Evolutionary conservation across 2,113 vertebrate species (phyloP), one percentile per base, ranked within the genome.

Genomic region (Antennarius striatus): DNA sequence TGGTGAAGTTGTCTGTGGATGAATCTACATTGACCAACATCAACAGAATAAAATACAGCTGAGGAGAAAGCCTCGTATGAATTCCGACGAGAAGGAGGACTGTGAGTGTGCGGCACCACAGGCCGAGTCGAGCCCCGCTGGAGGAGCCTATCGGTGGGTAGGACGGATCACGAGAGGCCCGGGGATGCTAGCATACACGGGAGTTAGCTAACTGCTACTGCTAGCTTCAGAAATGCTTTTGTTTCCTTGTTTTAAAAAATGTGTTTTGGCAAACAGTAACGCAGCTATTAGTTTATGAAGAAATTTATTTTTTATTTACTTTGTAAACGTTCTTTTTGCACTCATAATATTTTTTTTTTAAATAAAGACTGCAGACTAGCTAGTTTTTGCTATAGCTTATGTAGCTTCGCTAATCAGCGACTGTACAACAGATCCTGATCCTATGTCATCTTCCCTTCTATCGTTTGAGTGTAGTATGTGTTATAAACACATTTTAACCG

Each of bases 31-130:
- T 64, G 71, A 73, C 63, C 40, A 53, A 75, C 77, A 81, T 75
- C 81, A 63, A 51, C 72, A 66, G 80, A 32, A 79, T 82, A 47
- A 68, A 76, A 62, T 78, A 87, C 88, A 76, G 70, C 77, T 22
- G 87, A 73, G 86, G 87, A 91, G 40, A 85, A 85, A 90, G 90
- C 89, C 84, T 90, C 92, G 92, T 91, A 93, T 93, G 91, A 92
- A 91, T 93, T 66, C 92, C 91, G 92, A 92, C 81, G 87, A 92
- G 89, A 82, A 92, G 80, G 86, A 90, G 89, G 89, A 91, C 88
- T 90, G 91, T 91, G 90, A 93, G 92, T 92, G 92, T 92, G 88
- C 91, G 90, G 89, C 91, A 89, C 88, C 91, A 88, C 90, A 92
- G 92, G 92, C 92, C 88, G 85, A 91, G 80, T 78, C 72, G 8